Evolutionary conservation across 2,888 invertebrate species (phyloP).

Genomic region (Cephus sareptanus): DNA sequence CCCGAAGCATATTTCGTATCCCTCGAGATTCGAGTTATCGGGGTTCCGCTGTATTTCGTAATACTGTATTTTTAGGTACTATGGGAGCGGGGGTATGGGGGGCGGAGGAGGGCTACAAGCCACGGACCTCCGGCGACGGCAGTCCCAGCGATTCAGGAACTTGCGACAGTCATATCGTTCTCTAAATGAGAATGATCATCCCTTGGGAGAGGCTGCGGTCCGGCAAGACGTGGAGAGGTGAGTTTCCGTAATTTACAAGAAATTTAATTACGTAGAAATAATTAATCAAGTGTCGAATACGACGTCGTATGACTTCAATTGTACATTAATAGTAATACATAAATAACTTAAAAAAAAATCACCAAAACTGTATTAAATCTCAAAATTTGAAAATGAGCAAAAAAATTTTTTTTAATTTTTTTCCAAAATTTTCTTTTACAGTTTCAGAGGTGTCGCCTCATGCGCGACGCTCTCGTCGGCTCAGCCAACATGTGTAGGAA

Average conservation of each 20-base stretch:
- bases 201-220: not conserved
- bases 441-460: constrained; percentile 32
- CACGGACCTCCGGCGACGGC: constrained; percentile 64
- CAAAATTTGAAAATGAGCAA: too few species aligned
- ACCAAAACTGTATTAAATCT: too few species aligned
- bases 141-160: constrained; percentile 17
- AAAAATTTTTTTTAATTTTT: too few species aligned
- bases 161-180: constrained; percentile 10
- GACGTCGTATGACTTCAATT: too few species aligned
- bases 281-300: too few species aligned
- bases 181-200: constrained; percentile 5
- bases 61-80: constrained; percentile 51
- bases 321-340: too few species aligned
- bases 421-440: too few species aligned
- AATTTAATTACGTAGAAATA: too few species aligned
- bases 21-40: too few species aligned
- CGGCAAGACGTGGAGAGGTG: constrained; percentile 11
- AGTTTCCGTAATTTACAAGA: not conserved
- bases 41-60: too few species aligned
- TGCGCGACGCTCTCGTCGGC: constrained; percentile 51
- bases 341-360: too few species aligned
- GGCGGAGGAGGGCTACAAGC: constrained; percentile 66
- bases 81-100: constrained; percentile 66
- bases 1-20: too few species aligned
- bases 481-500: constrained; percentile 58